A percentile compares a stretch with the other conserved stretches of the same genome.
Evolutionary conservation across 2,888 invertebrate genomes (phyloP).

Genomic region (Drosophila atripex): DNA sequence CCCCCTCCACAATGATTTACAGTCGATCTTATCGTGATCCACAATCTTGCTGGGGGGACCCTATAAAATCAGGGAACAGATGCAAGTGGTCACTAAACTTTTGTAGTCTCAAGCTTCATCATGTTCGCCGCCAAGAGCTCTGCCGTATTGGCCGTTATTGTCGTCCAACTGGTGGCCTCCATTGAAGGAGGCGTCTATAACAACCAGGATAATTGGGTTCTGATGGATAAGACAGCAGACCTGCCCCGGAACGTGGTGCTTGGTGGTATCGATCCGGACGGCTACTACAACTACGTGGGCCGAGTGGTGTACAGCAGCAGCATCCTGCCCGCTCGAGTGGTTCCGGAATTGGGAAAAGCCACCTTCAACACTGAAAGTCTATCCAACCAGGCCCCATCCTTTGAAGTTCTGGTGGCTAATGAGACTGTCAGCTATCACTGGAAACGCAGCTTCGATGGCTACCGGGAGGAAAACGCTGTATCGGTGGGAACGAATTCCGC

Average conservation of each 20-base stretch:
- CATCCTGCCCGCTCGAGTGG: conserved; percentile 53
- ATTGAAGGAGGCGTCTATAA: conserved; percentile 48
- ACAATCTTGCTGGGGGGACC: neutral
- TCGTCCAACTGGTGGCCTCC: conserved; percentile 40
- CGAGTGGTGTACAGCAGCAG: conserved; percentile 21
- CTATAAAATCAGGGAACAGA: conserved; percentile 11
- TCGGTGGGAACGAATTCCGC: conserved; percentile 45
- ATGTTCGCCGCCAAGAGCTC: conserved; percentile 45
- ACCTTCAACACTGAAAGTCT: conserved; percentile 38
- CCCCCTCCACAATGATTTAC: conserved; percentile 7
- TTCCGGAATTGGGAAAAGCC: conserved; percentile 42
- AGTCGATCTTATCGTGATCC: neutral
- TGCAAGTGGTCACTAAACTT: neutral
- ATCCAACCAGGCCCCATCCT: neutral
- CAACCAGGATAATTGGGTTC: conserved; percentile 44
- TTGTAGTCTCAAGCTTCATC: conserved; percentile 8
- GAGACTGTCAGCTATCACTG: conserved; percentile 44
- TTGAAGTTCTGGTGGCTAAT: conserved; percentile 29
- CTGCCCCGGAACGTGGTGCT: conserved; percentile 47
- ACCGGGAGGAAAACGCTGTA: conserved; percentile 37
- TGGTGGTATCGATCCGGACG: conserved; percentile 51
- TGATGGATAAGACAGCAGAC: conserved; percentile 5
- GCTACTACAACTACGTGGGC: conserved; percentile 59
- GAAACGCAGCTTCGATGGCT: conserved; percentile 53
- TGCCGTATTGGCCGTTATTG: conserved; percentile 24